These are phyloP conservation scores for Dryas iulia DNA, from an alignment of 1,140 invertebrate species.

Conservation along the genomic window DNA sequence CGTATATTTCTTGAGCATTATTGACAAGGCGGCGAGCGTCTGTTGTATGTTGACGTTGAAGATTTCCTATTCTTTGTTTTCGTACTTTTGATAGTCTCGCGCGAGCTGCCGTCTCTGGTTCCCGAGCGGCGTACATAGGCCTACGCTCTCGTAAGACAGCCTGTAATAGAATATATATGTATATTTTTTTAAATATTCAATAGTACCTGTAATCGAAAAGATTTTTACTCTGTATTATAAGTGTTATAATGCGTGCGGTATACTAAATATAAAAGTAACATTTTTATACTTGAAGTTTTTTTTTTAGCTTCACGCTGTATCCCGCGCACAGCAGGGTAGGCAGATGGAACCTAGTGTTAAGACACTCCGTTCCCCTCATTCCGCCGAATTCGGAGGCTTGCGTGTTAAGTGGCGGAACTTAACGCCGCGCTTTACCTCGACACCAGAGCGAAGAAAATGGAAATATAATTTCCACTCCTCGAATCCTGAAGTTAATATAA, in stretches of 20 bases:
- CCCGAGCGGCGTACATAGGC: constrained; percentile 61
- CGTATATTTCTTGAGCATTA: constrained; percentile 40
- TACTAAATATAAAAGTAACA: not conserved
- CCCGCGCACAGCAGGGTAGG: too few relatives aligned
- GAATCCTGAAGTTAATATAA: too few relatives aligned
- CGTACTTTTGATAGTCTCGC: constrained; percentile 49
- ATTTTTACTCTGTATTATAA: not conserved
- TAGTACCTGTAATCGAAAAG: too few relatives aligned
- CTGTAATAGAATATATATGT: constrained; percentile 35
- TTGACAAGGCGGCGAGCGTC: constrained; percentile 56
- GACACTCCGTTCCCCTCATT: too few relatives aligned
- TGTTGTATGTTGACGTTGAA: constrained; percentile 53
- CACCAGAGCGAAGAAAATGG: too few relatives aligned
- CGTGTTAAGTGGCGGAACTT: too few relatives aligned
- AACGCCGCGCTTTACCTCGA: too few relatives aligned
- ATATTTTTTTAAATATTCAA: not conserved
- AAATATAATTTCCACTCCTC: too few relatives aligned
- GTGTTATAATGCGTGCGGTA: not conserved
- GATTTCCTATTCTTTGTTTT: constrained; percentile 48
- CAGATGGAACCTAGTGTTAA: too few relatives aligned
- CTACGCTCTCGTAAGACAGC: constrained; percentile 59
- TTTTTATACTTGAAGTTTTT: too few relatives aligned
- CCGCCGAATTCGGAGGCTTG: too few relatives aligned
- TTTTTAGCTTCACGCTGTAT: too few relatives aligned
- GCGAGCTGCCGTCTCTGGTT: constrained; percentile 50